Evolutionary conservation across 2,888 invertebrate genomes (phyloP).

Genomic region (Tillus elongatus): DNA sequence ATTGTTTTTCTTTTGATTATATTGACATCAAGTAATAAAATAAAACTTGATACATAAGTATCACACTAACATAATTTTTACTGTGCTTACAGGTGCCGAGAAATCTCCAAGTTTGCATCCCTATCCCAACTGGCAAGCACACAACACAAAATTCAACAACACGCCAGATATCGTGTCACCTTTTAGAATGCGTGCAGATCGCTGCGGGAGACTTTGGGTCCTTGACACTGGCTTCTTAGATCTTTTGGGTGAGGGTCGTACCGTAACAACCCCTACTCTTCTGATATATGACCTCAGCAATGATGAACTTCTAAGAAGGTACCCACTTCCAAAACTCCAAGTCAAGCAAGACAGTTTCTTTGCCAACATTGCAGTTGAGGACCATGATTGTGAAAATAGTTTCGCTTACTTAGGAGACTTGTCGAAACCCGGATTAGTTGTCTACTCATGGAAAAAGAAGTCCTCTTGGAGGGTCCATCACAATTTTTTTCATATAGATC

Average conservation of each 20-base stretch:
- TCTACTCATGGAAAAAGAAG: slow-evolving; percentile 64
- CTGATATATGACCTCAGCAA: slow-evolving; percentile 64
- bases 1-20: no score
- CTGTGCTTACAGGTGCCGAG: slow-evolving; percentile 49
- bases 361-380: slow-evolving; percentile 70
- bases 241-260: slow-evolving; percentile 44
- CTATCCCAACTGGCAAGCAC: slow-evolving; percentile 72
- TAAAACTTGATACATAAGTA: no score
- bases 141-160: slow-evolving; percentile 46
- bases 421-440: slow-evolving; percentile 59
- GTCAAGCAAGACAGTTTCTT: slow-evolving; percentile 60
- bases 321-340: slow-evolving; percentile 54
- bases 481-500: slow-evolving; percentile 44
- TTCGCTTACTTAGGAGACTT: slow-evolving; percentile 66
- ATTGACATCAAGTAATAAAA: no score
- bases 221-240: slow-evolving; percentile 64
- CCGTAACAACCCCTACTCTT: slow-evolving; percentile 52
- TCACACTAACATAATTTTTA: slow-evolving; percentile 7
- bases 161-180: slow-evolving; percentile 62
- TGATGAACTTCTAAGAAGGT: slow-evolving; percentile 59
- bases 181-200: slow-evolving; percentile 63
- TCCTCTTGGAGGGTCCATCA: slow-evolving; percentile 60
- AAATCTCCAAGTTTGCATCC: slow-evolving; percentile 64
- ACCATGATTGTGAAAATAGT: slow-evolving; percentile 60
- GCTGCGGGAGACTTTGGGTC: slow-evolving; percentile 71